Evolutionary conservation across 2,797 vertebrate species (phyloP).

Genomic region (Kryptolebias ocellatus): DNA sequence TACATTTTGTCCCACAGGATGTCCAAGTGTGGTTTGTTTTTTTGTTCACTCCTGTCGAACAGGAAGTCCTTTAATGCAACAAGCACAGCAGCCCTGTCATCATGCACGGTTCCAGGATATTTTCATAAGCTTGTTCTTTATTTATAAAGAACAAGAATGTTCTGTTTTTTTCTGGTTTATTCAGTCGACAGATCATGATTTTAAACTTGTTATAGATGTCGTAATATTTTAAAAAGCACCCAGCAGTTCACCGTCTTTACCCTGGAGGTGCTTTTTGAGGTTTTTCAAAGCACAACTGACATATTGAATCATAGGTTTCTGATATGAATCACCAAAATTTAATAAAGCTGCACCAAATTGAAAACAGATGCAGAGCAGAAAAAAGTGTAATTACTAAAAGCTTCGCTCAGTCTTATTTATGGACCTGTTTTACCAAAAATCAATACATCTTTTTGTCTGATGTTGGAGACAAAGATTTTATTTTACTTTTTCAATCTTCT

Average conservation of each 20-base stretch:
- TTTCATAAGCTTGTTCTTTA: background rate
- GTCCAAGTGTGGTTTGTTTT: conserved; percentile 13
- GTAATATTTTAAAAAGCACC: background rate
- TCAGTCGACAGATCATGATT: background rate
- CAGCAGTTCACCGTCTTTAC: background rate
- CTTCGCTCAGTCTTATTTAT: no score
- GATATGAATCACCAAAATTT: no score
- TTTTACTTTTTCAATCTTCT: no score
- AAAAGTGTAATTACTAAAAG: no score
- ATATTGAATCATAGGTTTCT: no score
- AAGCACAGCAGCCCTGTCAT: background rate
- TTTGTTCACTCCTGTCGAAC: background rate
- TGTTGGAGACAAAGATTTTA: no score
- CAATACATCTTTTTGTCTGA: no score
- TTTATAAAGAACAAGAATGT: background rate
- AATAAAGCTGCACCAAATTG: no score
- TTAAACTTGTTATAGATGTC: background rate
- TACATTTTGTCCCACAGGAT: conserved; percentile 16
- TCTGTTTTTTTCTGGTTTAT: background rate
- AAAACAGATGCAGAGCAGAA: no score
- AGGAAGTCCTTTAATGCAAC: conserved; percentile 6
- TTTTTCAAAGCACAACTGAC: no score
- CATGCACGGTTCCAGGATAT: background rate
- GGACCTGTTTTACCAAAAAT: no score
- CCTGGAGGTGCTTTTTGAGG: no score